phyloP scores from a whole-genome alignment of 2,113 vertebrate genomes.

The Microcebus tavaratra region DNA sequence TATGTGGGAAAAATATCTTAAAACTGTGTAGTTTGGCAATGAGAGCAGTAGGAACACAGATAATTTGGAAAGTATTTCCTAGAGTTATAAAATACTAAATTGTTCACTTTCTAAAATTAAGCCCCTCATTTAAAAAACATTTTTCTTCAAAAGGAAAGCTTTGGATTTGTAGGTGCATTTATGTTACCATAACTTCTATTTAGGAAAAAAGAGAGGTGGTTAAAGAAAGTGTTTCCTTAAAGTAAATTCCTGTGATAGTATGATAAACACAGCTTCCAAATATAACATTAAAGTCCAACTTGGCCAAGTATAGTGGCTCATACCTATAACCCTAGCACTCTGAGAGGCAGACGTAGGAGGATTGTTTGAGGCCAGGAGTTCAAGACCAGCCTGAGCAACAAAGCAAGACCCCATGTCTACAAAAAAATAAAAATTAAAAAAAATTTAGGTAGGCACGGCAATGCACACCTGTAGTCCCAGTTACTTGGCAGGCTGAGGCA shows the following conservation, averaged over 20 bases:
- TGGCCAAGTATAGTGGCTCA: no score
- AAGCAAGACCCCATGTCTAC: no score
- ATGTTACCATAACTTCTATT: slow-evolving; percentile 7
- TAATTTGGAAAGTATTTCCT: slow-evolving; percentile 41
- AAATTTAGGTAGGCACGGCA: no score
- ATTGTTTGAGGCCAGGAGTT: no score
- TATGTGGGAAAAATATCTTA: background rate
- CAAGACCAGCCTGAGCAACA: no score
- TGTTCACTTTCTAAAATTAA: background rate
- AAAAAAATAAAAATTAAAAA: no score
- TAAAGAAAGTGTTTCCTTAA: slow-evolving; percentile 33
- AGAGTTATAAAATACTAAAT: background rate
- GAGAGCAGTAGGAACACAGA: background rate
- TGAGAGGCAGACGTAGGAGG: no score
- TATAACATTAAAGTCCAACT: background rate
- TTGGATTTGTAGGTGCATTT: slow-evolving; percentile 16
- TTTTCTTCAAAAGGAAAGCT: slow-evolving; percentile 27
- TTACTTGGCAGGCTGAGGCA: no score
- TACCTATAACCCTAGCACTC: no score
- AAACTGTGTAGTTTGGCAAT: background rate
- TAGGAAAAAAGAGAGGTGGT: background rate
- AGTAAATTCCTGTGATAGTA: slow-evolving; percentile 23
- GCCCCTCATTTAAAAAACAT: background rate
- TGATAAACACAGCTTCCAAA: slow-evolving; percentile 58
- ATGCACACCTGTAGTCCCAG: no score